Evolutionary conservation across 2,113 vertebrate genomes (phyloP).

Genomic region (Cervus canadensis): DNA sequence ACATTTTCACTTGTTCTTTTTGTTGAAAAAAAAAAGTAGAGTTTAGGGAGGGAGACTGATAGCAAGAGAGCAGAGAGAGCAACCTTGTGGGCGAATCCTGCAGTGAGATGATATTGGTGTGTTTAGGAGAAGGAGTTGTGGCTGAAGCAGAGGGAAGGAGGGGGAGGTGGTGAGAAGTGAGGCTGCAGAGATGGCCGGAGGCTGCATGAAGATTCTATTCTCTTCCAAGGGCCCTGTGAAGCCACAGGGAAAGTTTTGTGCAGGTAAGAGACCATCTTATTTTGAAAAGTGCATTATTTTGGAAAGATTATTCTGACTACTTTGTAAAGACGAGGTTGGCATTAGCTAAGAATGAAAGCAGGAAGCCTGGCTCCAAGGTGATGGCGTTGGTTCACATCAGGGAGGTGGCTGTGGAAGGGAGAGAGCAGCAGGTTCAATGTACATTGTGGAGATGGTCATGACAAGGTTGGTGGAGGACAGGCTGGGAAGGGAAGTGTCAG

Average conservation of each 20-base stretch:
- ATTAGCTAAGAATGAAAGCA: not conserved
- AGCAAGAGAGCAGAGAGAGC: not conserved
- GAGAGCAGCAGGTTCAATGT: rapidly evolving
- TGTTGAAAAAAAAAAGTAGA: not conserved
- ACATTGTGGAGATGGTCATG: not conserved
- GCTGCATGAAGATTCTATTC: not conserved
- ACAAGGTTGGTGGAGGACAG: not conserved
- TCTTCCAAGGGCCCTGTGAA: not conserved
- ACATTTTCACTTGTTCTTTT: not conserved
- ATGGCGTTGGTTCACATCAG: not conserved
- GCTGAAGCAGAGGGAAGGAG: not conserved
- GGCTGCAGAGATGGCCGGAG: not conserved
- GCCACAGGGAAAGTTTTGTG: not conserved
- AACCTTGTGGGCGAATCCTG: not conserved
- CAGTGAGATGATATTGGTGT: not conserved
- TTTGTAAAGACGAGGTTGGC: not conserved
- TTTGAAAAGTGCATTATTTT: conserved; percentile 25
- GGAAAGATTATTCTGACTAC: not conserved
- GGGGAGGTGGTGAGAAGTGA: not conserved
- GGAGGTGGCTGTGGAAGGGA: not conserved
- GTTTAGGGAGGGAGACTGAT: not conserved
- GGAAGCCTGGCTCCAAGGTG: not conserved
- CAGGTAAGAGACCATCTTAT: not conserved
- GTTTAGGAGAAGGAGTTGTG: not conserved
- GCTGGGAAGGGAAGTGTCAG: not conserved